phyloP scores from a whole-genome alignment of 1,140 invertebrate genomes.

The Pantala flavescens region DNA sequence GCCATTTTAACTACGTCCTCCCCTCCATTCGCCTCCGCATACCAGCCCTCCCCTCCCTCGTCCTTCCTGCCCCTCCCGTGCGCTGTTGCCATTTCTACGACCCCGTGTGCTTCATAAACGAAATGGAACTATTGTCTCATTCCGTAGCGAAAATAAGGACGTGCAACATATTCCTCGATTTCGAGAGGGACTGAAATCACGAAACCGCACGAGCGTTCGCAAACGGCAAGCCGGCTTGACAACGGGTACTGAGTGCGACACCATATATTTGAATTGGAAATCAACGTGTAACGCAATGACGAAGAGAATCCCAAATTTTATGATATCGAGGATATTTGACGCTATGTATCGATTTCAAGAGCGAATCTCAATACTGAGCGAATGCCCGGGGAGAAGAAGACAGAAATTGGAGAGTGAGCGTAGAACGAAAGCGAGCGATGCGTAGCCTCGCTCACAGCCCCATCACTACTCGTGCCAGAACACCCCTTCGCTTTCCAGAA shows the following conservation, averaged over 20 bases:
- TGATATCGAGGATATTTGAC: background rate
- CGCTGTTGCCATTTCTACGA: constrained; percentile 29
- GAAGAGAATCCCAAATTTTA: constrained; percentile 30
- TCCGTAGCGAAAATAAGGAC: too few species aligned
- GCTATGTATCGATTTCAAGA: background rate
- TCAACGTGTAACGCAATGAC: constrained; percentile 29
- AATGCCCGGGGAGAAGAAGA: background rate
- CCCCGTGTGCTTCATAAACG: too few species aligned
- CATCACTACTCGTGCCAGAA: background rate
- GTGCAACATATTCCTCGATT: too few species aligned
- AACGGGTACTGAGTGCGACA: too few species aligned
- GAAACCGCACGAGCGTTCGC: too few species aligned
- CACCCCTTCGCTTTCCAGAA: background rate
- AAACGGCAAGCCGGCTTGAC: too few species aligned
- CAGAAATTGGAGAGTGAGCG: background rate
- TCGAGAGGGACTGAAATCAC: too few species aligned
- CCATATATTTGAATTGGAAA: constrained; percentile 32
- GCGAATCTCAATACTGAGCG: background rate
- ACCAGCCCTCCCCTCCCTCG: constrained; percentile 23
- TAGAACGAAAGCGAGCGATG: background rate
- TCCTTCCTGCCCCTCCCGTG: constrained; percentile 25
- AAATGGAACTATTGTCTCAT: too few species aligned
- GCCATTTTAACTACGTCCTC: background rate
- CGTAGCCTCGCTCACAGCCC: background rate
- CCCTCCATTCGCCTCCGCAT: constrained; percentile 26